Base-by-base conservation (phyloP, 2,113 vertebrate species). In the Pelusios castaneus region DNA sequence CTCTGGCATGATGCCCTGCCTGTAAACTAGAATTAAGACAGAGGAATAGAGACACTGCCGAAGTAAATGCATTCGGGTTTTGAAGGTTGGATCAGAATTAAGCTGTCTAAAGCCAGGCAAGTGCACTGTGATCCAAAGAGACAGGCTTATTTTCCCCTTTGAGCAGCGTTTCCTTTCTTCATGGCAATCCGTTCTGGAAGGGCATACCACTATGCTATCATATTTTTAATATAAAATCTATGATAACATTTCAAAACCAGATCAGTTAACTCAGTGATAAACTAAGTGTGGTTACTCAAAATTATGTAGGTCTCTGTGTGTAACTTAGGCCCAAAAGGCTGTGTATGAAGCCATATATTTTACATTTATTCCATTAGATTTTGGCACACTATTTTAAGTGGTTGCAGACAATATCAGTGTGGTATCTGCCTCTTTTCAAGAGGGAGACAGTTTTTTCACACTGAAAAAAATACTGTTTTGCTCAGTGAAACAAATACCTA, bases 31-130 rank as follows among this genome's bases (percentile, higher is more conserved):
- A 80, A 84, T 83, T 80, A 56, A 84, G 79, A 45, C 80, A 82
- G 43, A 51, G 58, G 60, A 86, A 89, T 22, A 88, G 82, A 82
- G 49, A 27, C 34, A 10, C n/a, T 31, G 31, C 78, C 84, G 88
- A 95, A 94, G 58, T 22, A 92, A 95, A 93, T 31, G 56, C 25
- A n/a, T 51, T 54, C 22, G n/a, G 16, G 21, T 87, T 95, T 95
- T 93, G 87, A 84, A 76, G 31, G 14, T 0, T 93, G 51, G 78
- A 92, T 92, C 51, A 76, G 88, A 92, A 82, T 81, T 80, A 93
- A 96, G 41, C 6, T 79, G 16, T 90, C 91, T 87, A 77, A 96
- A 90, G 58, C 38, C n/a, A 92, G 51, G 38, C 56, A 91, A 90
- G 38, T 77, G 58, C n/a, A 56, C 55, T 88, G 25, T 80, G 51